phyloP scores from a whole-genome alignment of 1,140 invertebrate species.

The Plodia interpunctella region DNA sequence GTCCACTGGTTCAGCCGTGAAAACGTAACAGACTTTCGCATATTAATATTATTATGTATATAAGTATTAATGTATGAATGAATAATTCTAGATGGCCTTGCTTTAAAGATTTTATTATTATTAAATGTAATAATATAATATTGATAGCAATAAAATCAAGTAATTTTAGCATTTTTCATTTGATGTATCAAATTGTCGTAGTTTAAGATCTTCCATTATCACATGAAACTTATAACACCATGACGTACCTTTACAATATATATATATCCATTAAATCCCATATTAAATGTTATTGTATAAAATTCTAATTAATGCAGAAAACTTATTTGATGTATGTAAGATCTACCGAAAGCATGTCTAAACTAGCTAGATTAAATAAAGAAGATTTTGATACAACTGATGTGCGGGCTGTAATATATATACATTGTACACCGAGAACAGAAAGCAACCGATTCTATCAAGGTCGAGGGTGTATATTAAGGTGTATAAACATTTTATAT shows the following conservation, averaged over 20 bases:
- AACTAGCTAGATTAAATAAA: conserved; percentile 43
- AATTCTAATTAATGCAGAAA: not conserved
- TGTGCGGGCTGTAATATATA: conserved; percentile 25
- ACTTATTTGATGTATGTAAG: conserved; percentile 15
- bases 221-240: not conserved
- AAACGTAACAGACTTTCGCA: no score
- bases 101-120: not conserved
- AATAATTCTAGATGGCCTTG: no score
- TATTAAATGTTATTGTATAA: conserved; percentile 8
- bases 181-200: not conserved
- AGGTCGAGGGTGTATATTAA: no score
- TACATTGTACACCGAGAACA: no score
- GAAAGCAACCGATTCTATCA: no score
- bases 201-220: conserved; percentile 1
- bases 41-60: no score
- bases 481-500: no score
- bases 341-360: conserved; percentile 8
- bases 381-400: conserved; percentile 49
- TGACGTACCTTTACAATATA: conserved; percentile 6
- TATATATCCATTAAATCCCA: not conserved
- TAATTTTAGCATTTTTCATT: not conserved
- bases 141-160: not conserved
- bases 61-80: no score
- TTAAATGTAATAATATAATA: no score
- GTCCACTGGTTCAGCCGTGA: no score